A percentile compares a stretch with the other conserved stretches of the same genome.
phyloP scores from a whole-genome alignment of 2,113 vertebrate genomes.

The Heptranchias perlo region DNA sequence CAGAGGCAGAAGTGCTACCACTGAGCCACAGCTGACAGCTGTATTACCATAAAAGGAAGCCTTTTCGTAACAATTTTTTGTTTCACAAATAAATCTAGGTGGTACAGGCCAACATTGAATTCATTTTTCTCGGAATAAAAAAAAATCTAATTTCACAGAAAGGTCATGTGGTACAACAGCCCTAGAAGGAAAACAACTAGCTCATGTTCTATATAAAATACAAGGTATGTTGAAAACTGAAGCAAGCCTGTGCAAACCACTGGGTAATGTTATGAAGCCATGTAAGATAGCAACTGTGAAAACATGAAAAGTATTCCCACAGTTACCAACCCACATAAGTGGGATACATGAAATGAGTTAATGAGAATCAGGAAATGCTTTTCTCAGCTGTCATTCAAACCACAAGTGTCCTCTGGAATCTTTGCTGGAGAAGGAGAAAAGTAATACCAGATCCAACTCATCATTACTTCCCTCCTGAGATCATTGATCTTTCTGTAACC shows the following conservation, averaged over 20 bases:
- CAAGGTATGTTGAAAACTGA: background rate
- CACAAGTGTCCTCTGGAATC: background rate
- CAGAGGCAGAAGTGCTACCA: background rate
- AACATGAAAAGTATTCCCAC: background rate
- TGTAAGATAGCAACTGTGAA: background rate
- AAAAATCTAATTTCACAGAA: background rate
- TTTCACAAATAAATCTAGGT: background rate
- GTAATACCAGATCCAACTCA: background rate
- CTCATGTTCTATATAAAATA: background rate
- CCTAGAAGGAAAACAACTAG: background rate
- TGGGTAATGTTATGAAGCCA: background rate
- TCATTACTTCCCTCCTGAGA: background rate
- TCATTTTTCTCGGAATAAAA: background rate
- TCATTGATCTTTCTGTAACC: background rate
- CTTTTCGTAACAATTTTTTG: background rate
- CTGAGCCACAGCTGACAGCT: background rate
- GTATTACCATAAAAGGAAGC: background rate
- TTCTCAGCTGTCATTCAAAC: background rate
- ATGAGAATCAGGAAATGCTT: background rate
- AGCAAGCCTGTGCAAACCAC: background rate
- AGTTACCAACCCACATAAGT: background rate
- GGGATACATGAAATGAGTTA: background rate
- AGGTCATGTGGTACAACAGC: background rate
- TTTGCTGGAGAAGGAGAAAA: background rate
- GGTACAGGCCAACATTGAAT: background rate